Conservation (phyloP, 2,797 vertebrate species). For the Capromys pilorides region DNA sequence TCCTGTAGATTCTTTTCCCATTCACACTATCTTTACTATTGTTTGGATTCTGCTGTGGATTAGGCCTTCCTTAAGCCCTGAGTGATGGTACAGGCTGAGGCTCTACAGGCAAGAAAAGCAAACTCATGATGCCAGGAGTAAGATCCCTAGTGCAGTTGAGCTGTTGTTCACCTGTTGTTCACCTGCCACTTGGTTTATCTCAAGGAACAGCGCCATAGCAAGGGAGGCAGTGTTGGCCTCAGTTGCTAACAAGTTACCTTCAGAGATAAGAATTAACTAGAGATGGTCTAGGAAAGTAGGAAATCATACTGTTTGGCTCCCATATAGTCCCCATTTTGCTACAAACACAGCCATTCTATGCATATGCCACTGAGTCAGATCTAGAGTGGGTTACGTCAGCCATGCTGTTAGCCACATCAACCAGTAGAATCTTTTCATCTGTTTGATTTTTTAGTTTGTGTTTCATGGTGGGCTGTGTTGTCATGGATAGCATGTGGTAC, state of each 20-base stretch:
- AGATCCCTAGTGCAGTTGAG: background rate
- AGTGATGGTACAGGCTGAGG: background rate
- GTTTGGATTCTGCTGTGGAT: background rate
- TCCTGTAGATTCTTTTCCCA: background rate
- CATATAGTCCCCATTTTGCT: background rate
- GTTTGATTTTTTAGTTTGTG: constrained; percentile 1
- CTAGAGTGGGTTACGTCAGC: background rate
- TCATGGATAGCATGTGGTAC: background rate
- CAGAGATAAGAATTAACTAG: background rate
- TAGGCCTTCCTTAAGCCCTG: background rate
- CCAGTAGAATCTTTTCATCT: background rate
- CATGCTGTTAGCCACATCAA: background rate
- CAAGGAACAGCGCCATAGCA: background rate
- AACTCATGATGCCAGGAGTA: background rate
- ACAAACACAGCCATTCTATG: background rate
- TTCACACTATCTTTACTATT: background rate
- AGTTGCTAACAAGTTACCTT: constrained; percentile 15
- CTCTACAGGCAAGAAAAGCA: background rate
- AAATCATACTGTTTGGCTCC: background rate
- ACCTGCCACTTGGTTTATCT: background rate
- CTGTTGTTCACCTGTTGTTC: background rate
- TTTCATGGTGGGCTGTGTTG: background rate
- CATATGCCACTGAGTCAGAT: background rate
- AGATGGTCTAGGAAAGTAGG: background rate
- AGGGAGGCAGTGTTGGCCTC: background rate